Base-by-base conservation (phyloP, 1,140 invertebrate species). In the Chymomyza costata region DNA sequence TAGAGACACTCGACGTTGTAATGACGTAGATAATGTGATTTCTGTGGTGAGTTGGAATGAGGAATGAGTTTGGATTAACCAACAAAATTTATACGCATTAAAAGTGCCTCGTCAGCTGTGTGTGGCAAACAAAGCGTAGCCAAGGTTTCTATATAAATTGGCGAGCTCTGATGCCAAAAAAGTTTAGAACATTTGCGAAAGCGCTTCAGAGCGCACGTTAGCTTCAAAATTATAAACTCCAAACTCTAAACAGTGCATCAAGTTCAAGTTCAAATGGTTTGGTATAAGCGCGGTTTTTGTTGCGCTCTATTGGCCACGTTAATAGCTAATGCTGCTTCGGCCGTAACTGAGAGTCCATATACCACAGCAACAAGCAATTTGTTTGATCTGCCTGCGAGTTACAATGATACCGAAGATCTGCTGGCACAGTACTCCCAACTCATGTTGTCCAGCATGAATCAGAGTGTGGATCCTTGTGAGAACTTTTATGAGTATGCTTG, bases 401-500 rank as follows among this genome's bases (percentile, higher is more conserved):
- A 35, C 2, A 63, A 56, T 11, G 68, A 82, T 38, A 57, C 40
- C 7, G 73, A 84, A 44, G 82, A 76, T 7, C 16, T 84, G 3
- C 30, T 84, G 5, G 63, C 76, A 3, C 58, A 76, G 1, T 71
- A 78, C 40, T 69, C 60, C 0, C 38, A 51, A 1, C 71, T 84
- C n/a, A 58, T 84, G 52, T 10, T 71, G 1, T 58, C 59, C 10
- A 52, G 46, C 8, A 83, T 83, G 81, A 83, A 83, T 52, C 55
- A 39, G 5, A 81, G 54, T 30, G 87, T 90, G 0, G 87, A 93
- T 70, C 93, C 93, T 0, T 94, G 93, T 65, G 87, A 92, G 39
- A 91, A 94, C 81, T 94, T 94, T 76, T 94, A 93, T 68, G 64
- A 89, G 16, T 92, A 89, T 50, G 87, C 90, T 0, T 92, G 90